Base-by-base conservation (phyloP, 64 coral and sea anemone species). In the Astreopora myriophthalma region DNA sequence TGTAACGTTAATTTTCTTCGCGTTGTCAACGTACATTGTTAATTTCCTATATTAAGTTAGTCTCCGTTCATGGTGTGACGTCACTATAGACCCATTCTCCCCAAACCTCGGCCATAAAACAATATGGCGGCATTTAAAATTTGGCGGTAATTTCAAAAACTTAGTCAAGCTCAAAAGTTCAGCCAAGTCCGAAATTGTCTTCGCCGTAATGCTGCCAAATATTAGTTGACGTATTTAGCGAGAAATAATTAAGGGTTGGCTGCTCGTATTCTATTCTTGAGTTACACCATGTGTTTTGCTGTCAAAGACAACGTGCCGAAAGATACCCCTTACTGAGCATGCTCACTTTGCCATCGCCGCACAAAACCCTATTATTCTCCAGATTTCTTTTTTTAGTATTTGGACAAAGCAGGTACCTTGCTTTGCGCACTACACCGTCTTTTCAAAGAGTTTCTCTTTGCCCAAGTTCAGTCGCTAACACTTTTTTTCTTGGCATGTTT, bases 401-500 rank as follows among this genome's bases (percentile, higher is more conserved):
- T 64, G 57, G 52, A 83, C 78, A 82, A 82, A 82, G 78, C 78
- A 82, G 78, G 78, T 82, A 82, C 31, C 61, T 83, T 39, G 79
- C 79, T 83, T 83, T 83, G 52, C 79, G 79, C 79, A 83, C 79
- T 64, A 38, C 31, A 64, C 30, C 57, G 79, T 64, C 58, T 32
- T 58, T 29, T 58, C 26, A 83, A 25, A 83, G 58, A 64, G 19
- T 35, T 83, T 63, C 35, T 38, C 46, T 28, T 78, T 29, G 1
- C 19, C 1, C 22, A 5, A 6, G n/a, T 73, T 37, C 32, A n/a
- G 2, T 73, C 1, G 31, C 22, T 19, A 64, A 31, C 14, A 83
- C 30, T 70, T 93, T 26, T 6, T 58, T 9, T 67, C 40, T 44
- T 34, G 51, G 51, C 26, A 99, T 99, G 97, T 99, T 99, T 69